These are phyloP conservation scores for Sebastiscus tertius DNA, from an alignment of 2,797 vertebrate species.

Conservation along the genomic window DNA sequence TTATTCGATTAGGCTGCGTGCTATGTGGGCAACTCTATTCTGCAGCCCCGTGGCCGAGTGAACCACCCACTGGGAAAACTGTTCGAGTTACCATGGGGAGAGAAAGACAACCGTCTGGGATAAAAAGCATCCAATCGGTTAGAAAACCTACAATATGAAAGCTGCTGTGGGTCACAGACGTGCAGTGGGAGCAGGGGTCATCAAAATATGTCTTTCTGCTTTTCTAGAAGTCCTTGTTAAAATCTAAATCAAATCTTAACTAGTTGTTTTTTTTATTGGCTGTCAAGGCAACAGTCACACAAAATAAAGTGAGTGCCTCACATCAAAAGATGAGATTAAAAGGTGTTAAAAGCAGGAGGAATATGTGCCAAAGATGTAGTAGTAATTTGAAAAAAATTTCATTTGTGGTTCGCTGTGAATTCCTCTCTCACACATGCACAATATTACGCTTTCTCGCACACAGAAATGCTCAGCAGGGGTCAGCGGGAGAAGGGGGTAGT, in stretches of 20 bases:
- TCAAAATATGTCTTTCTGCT: conserved; percentile 15
- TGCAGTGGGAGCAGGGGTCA: background rate
- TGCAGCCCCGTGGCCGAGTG: conserved; percentile 56
- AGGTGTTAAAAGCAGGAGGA: background rate
- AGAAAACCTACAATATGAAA: conserved; percentile 53
- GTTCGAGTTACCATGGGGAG: conserved; percentile 63
- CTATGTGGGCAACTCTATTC: conserved; percentile 85
- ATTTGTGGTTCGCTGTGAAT: background rate
- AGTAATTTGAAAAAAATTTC: background rate
- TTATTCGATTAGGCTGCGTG: conserved; percentile 89
- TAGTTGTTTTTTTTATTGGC: background rate
- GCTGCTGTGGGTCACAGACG: conserved; percentile 34
- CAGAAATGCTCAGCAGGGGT: conserved; percentile 67
- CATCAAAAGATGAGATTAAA: background rate
- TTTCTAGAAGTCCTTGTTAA: conserved; percentile 32
- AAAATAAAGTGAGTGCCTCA: background rate
- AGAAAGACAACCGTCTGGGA: conserved; percentile 56
- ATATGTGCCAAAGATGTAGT: background rate
- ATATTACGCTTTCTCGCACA: conserved; percentile 49
- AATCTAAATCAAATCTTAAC: conserved; percentile 6
- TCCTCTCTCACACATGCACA: conserved; percentile 22
- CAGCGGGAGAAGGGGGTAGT: conserved; percentile 49
- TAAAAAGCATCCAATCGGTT: conserved; percentile 61
- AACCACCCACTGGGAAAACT: conserved; percentile 80
- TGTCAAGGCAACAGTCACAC: background rate